Percentiles rank a stretch among this genome's conserved stretches.
These are phyloP conservation scores for Glossosoma conforme DNA, from an alignment of 1,140 invertebrate genomes.

Conservation along the genomic window DNA sequence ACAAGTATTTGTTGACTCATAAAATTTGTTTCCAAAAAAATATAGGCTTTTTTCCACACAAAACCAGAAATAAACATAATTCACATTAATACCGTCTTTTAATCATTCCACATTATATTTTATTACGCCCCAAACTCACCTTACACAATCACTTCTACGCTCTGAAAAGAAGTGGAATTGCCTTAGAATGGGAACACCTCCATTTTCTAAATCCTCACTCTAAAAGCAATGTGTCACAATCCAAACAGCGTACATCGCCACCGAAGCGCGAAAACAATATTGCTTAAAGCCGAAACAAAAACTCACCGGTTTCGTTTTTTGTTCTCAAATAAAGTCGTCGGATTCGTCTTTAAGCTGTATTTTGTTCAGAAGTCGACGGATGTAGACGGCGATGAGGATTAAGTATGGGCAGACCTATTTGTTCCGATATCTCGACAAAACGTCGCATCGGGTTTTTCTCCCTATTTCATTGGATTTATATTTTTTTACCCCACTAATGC, in stretches of 20 bases:
- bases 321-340: neutral
- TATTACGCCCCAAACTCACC: too few species aligned
- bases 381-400: conserved; percentile 7
- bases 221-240: conserved; percentile 25
- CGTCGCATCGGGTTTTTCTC: conserved; percentile 14
- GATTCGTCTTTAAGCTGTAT: conserved; percentile 3
- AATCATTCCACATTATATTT: too few species aligned
- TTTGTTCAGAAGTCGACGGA: neutral
- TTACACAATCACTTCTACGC: too few species aligned
- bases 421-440: conserved; percentile 28
- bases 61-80: too few species aligned
- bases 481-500: conserved; percentile 1
- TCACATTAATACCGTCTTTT: too few species aligned
- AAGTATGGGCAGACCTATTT: conserved; percentile 22
- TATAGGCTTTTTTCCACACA: too few species aligned
- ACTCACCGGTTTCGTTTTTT: too few species aligned
- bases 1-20: too few species aligned
- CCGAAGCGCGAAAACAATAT: neutral
- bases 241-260: neutral
- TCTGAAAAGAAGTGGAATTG: too few species aligned
- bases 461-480: conserved; percentile 5
- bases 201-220: conserved; percentile 19
- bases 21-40: too few species aligned
- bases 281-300: conserved; percentile 3
- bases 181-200: conserved; percentile 15